These are phyloP conservation scores for Drosophila rellima DNA, from an alignment of 2,888 invertebrate species.

Conservation along the genomic window DNA sequence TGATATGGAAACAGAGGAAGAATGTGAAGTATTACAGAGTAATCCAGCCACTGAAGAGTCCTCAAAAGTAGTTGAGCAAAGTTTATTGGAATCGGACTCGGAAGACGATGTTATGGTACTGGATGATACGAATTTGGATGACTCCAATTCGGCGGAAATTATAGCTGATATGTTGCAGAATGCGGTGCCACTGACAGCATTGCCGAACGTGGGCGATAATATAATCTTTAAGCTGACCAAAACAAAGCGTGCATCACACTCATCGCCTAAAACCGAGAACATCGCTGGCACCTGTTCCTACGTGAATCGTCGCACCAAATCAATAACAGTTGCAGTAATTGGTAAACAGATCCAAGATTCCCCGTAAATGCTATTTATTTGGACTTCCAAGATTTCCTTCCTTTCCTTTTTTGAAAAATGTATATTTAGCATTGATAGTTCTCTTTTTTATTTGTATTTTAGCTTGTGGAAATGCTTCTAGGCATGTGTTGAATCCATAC, in stretches of 20 bases:
- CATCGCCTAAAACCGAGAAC: constrained; percentile 26
- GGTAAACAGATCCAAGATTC: constrained; percentile 43
- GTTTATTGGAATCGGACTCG: constrained; percentile 52
- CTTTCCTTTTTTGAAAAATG: no score
- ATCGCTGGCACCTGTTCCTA: constrained; percentile 68
- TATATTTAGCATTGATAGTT: no score
- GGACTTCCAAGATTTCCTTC: no score
- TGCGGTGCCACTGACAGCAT: constrained; percentile 25
- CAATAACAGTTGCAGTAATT: constrained; percentile 57
- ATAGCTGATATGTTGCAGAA: constrained; percentile 48
- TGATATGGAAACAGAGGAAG: not conserved
- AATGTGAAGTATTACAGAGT: not conserved
- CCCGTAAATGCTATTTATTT: no score
- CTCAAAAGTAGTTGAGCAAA: constrained; percentile 23
- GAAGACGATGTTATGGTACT: constrained; percentile 70
- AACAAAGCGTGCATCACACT: constrained; percentile 13
- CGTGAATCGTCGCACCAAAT: constrained; percentile 70
- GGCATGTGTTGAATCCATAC: constrained; percentile 36
- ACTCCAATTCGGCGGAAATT: constrained; percentile 37
- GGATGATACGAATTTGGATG: constrained; percentile 61
- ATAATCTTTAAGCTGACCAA: constrained; percentile 60
- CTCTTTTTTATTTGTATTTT: not conserved
- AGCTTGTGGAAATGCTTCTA: constrained; percentile 35
- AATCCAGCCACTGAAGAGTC: not conserved
- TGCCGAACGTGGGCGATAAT: constrained; percentile 59